These are phyloP conservation scores for Platerodrilus igneus DNA, from an alignment of 2,888 invertebrate genomes.

Conservation along the genomic window DNA sequence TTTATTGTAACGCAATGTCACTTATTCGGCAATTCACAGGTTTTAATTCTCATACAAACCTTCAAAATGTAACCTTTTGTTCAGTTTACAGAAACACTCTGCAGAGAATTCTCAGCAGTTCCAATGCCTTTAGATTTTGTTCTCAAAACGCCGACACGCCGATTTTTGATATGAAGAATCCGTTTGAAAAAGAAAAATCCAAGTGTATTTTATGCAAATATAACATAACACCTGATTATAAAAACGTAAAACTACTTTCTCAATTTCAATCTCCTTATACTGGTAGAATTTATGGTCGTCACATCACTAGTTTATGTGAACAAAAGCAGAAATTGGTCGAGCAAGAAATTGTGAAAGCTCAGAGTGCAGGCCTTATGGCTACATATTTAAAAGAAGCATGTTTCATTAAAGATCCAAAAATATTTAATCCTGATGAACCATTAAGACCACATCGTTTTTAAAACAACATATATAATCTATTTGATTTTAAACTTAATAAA, in stretches of 20 bases:
- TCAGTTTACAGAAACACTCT: no score
- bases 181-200: conserved; percentile 67
- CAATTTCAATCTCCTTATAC: conserved; percentile 96
- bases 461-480: no score
- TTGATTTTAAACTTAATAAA: conserved; percentile 42
- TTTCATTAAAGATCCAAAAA: conserved; percentile 80
- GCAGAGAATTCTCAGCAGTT: no score
- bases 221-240: conserved; percentile 79
- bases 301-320: conserved; percentile 90
- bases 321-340: conserved; percentile 72
- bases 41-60: no score
- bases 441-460: conserved; percentile 74
- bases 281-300: conserved; percentile 84
- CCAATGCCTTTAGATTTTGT: no score
- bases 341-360: conserved; percentile 69
- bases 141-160: conserved; percentile 49
- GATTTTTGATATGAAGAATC: conserved; percentile 65
- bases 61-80: no score
- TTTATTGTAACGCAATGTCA: no score
- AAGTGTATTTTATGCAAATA: conserved; percentile 80
- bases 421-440: conserved; percentile 86
- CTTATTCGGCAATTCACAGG: no score
- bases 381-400: conserved; percentile 72
- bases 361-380: conserved; percentile 78
- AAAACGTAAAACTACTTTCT: conserved; percentile 84